A percentile compares a stretch with the other conserved stretches of the same genome.
phyloP scores from a whole-genome alignment of 2,797 vertebrate species.

The Loris lydekkerianus region DNA sequence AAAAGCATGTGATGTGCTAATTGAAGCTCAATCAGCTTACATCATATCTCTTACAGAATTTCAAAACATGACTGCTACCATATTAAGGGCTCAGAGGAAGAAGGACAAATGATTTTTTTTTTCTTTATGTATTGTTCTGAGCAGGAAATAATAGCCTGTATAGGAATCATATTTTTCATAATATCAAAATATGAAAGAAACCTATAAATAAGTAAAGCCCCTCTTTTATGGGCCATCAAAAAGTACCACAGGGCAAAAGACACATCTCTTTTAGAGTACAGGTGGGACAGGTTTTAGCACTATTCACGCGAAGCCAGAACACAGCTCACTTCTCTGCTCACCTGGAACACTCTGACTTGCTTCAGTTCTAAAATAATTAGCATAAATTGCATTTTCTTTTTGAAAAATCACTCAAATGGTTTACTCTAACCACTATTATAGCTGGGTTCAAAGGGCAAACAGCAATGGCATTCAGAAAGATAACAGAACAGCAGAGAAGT shows the following conservation, averaged over 20 bases:
- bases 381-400: constrained; percentile 34
- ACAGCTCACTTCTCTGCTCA: constrained; percentile 15
- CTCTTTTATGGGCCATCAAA: background rate
- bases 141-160: background rate
- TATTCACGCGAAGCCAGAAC: background rate
- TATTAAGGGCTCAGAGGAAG: constrained; percentile 53
- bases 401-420: constrained; percentile 4
- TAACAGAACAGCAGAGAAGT: background rate
- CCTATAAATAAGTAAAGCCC: constrained; percentile 2
- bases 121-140: background rate
- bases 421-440: constrained; percentile 45
- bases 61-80: constrained; percentile 74
- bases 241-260: background rate
- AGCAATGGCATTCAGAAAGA: background rate
- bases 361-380: constrained; percentile 58
- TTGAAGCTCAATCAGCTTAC: constrained; percentile 83
- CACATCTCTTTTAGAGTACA: background rate
- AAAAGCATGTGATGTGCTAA: constrained; percentile 77
- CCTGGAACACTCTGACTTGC: background rate
- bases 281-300: background rate
- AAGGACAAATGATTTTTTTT: constrained; percentile 59
- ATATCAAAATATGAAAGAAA: constrained; percentile 46
- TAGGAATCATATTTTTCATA: background rate
- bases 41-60: constrained; percentile 79
- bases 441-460: background rate